Evolutionary conservation across 1,140 invertebrate genomes (phyloP), one percentile per base, ranked within the genome.

Genomic region (Probaryconus sp.): DNA sequence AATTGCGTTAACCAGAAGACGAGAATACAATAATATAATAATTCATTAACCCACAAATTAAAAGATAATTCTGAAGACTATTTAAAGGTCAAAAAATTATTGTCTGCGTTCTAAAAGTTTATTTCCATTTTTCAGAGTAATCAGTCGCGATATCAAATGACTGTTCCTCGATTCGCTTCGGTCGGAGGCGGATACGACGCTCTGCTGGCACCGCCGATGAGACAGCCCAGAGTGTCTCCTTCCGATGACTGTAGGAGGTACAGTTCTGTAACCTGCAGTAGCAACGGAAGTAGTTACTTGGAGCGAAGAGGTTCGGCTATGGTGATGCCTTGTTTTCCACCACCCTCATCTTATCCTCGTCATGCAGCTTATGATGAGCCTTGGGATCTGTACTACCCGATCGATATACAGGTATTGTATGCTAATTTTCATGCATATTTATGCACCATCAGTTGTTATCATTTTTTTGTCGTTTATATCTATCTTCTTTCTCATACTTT

Each of bases 261-360:
- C 51, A 95, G 94, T 80, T 94, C 93, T 37, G 92, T 93, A 61
- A 94, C 94, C 7, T 94, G 93, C 80, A 94, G 93, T 72, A 94
- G 93, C 79, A 93, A 93, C 9, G 93, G 92, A 42, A 94, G 93
- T 81, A 94, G 93, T 31, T 95, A 94, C 79, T 87, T 94, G 72
- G 93, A 95, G 79, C 89, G 93, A 37, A 90, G 93, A 58, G 93
- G 92, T 55, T 94, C 93, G 2, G 92, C 93, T 9, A 91, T 94
- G 53, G 92, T 92, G 42, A 90, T 94, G 91, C 92, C 76, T 81
- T 93, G 85, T 90, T 91, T 72, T 77, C 89, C 91, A 73, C 85
- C 88, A 64, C 90, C 89, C 21, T 88, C 89, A 18, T 85, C 87
- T 81, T 84, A 70, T 64, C 83, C 77, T 72, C 83, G 79, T 74